phyloP scores from a whole-genome alignment of 2,888 invertebrate genomes.

The Brassicogethes aeneus region DNA sequence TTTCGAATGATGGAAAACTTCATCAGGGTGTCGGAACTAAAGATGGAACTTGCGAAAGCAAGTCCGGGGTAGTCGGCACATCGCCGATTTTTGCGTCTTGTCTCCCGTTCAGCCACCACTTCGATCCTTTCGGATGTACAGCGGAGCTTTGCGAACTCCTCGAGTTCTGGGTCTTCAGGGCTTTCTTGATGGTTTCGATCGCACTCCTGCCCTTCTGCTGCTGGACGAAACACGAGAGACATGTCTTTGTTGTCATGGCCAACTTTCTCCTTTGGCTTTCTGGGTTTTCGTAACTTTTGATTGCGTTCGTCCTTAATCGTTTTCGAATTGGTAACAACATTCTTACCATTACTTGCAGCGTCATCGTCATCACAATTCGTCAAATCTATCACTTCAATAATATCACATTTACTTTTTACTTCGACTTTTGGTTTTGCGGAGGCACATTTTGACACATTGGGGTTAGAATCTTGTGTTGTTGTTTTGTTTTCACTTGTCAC shows the following conservation, averaged over 20 bases:
- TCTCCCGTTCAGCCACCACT: constrained; percentile 77
- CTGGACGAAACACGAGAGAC: constrained; percentile 35
- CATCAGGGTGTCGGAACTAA: constrained; percentile 96
- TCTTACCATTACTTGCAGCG: constrained; percentile 19
- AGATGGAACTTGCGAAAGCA: constrained; percentile 85
- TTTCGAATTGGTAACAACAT: constrained; percentile 15
- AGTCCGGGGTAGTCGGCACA: constrained; percentile 90
- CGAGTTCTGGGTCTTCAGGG: constrained; percentile 53
- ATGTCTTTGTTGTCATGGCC: constrained; percentile 28
- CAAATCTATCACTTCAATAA: constrained; percentile 38
- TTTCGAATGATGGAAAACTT: constrained; percentile 95
- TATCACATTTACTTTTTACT: constrained; percentile 18
- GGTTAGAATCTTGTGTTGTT: constrained; percentile 19
- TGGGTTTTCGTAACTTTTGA: constrained; percentile 23
- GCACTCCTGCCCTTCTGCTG: constrained; percentile 43
- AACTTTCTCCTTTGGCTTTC: constrained; percentile 13
- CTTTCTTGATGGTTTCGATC: constrained; percentile 25
- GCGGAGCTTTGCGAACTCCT: constrained; percentile 73
- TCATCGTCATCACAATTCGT: constrained; percentile 36
- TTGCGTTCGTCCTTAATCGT: constrained; percentile 22
- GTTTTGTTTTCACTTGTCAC: constrained; percentile 19
- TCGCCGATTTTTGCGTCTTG: constrained; percentile 59
- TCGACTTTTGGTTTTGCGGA: constrained; percentile 13
- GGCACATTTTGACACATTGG: constrained; percentile 23
- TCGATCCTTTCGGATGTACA: constrained; percentile 87